Percentiles rank a stretch among this genome's conserved stretches.
Evolutionary conservation across 37 sponge, comb jelly and placozoan genomes (phyloP).

Genomic region (Petrosia ficiformis): DNA sequence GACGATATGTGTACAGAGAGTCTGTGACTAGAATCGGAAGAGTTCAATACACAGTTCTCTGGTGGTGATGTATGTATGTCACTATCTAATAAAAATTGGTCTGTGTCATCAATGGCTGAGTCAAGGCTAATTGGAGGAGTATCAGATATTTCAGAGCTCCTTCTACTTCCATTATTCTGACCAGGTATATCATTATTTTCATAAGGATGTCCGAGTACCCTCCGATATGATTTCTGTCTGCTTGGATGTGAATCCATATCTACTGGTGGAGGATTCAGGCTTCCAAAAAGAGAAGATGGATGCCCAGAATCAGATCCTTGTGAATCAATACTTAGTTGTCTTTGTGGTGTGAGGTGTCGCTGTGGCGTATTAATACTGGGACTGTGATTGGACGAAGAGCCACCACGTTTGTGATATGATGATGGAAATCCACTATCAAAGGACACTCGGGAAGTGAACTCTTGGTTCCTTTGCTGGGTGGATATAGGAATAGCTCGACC

Average conservation of each 20-base stretch:
- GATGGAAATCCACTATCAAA: conserved; percentile 18
- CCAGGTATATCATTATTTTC: background rate
- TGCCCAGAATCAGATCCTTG: conserved; percentile 25
- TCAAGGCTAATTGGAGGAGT: background rate
- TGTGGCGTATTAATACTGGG: background rate
- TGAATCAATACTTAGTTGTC: conserved; percentile 5
- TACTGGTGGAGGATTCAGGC: conserved; percentile 39
- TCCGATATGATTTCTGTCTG: background rate
- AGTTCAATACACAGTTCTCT: background rate
- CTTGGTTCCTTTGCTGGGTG: background rate
- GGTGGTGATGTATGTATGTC: background rate
- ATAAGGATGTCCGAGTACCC: background rate
- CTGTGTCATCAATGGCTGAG: background rate
- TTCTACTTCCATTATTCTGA: background rate
- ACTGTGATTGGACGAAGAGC: background rate
- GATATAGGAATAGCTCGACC: conserved; percentile 31
- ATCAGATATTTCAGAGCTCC: no score
- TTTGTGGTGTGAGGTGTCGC: background rate
- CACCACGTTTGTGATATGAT: background rate
- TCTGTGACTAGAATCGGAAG: background rate
- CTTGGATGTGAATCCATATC: conserved; percentile 44
- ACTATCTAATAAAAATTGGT: background rate
- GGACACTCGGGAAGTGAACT: conserved; percentile 18
- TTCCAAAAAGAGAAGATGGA: background rate
- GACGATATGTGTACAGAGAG: background rate